Evolutionary conservation across 2,888 invertebrate species (phyloP), one percentile per base, ranked within the genome.

Genomic region (Caenorhabditis sp.): DNA sequence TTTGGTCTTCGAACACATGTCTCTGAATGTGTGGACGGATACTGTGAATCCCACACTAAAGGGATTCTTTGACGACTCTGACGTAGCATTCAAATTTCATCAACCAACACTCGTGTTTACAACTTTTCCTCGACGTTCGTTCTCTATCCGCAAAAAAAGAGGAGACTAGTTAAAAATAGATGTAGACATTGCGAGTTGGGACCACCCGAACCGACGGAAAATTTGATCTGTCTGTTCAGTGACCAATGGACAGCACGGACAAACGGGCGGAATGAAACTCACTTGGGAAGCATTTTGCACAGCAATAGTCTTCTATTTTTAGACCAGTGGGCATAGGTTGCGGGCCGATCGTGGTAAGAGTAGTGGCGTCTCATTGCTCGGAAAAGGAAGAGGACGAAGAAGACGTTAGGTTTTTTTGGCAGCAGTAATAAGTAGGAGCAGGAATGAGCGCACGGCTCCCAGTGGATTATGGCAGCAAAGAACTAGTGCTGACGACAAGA

Each of bases 221-320:
- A 39, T 15, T 50, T 62, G 50, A 56, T 66, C 24, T 48, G 43
- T 45, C 53, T 30, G 22, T 46, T 22, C 15, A 17, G 48, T 61
- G 61, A 45, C 45, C 55, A 53, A n/a, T 71, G 61, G 55, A 55
- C 61, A 62, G 55, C n/a, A 27, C 7, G 1, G 5, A 39, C 15
- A 39, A 24, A 22, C 15, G 6, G 9, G 11, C n/a, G 17, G 17
- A 58, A 24, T 56, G 46, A 63, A 75, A 76, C 76, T 70, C 56
- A 76, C 76, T 71, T 71, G 58, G 76, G 76, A 62, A 76, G 63
- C 76, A 76, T 76, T 65, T 76, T 76, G 76, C 76, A 76, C 76
- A 76, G 65, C 52, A 76, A 76, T 43, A 76, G 63, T 45, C 62
- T 39, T 66, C 75, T 68, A 75, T 75, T 75, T 68, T 68, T 75